A percentile compares a stretch with the other conserved stretches of the same genome.
Evolutionary conservation across 53 echinoderm and acorn worm genomes (phyloP).

Genomic region (Zoroaster sp.): DNA sequence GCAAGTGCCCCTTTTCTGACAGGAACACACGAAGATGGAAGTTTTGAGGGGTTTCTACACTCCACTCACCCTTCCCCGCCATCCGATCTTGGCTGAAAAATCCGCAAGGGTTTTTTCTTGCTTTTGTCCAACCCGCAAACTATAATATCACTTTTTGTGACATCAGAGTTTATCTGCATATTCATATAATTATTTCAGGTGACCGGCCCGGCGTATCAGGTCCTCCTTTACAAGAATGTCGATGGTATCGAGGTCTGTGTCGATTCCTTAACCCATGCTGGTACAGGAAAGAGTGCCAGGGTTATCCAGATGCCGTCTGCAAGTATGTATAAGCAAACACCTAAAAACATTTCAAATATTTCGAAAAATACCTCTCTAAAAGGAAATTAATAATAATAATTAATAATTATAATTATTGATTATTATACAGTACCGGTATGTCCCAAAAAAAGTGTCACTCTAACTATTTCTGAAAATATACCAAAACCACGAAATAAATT

Average conservation of each 20-base stretch:
- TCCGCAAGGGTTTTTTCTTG: neutral
- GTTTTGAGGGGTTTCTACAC: neutral
- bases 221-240: neutral
- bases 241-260: constrained; percentile 1
- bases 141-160: neutral
- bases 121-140: neutral
- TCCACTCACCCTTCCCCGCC: neutral
- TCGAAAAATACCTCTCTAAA: neutral
- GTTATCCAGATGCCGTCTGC: constrained; percentile 28
- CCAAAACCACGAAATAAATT: too few species aligned
- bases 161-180: neutral
- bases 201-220: neutral
- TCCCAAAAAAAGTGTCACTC: too few species aligned
- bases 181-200: neutral
- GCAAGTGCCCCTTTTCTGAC: neutral
- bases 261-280: constrained; percentile 34
- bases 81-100: neutral
- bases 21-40: neutral
- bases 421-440: too few species aligned
- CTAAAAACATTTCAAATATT: neutral
- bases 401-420: neutral
- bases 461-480: too few species aligned
- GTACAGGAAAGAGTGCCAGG: neutral
- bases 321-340: neutral
- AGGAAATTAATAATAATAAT: neutral